Base-by-base conservation (phyloP, 2,888 invertebrate species). In the Euclidia mi region DNA sequence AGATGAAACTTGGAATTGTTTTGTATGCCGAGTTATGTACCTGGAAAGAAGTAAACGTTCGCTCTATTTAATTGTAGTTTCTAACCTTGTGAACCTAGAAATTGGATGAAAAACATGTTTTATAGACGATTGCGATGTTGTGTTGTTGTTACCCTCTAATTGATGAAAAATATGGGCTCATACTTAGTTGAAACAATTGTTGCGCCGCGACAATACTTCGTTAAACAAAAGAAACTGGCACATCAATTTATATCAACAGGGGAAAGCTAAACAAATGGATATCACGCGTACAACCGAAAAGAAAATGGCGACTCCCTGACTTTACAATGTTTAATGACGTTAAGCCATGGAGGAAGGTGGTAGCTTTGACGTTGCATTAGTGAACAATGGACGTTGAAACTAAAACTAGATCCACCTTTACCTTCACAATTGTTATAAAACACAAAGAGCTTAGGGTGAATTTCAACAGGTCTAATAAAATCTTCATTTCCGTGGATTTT, bases 291-390 rank as follows among this genome's bases (percentile, higher is more conserved):
- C 61, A 62, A 65, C 72, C 46, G 61, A 70, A 79, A 87, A 83
- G 82, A 86, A 87, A 78, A 79, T 81, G 78, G 77, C 75, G 72
- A 69, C 78, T 66, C 73, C 81, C 77, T 73, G 78, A 82, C 81
- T 81, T 85, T 78, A 80, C 77, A 82, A 81, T 86, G 78, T 84
- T 84, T 86, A 90, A 91, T 85, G 89, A 88, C 79, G 82, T 82
- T 77, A 80, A 85, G 82, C 76, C 74, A 76, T 80, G 78, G 62
- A 77, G 78, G 76, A 78, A 81, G 81, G 78, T 76, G 79, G 82
- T 81, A 73, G 82, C 82, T 86, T 84, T 85, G 85, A 82, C 83
- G 85, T 81, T 88, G 87, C 90, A 90, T 91, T 91, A 91, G 82
- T 69, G 81, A 88, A 91, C 91, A 91, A 91, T 87, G 67, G 88